phyloP scores from a whole-genome alignment of 2,113 vertebrate genomes.

The Osmerus eperlanus region DNA sequence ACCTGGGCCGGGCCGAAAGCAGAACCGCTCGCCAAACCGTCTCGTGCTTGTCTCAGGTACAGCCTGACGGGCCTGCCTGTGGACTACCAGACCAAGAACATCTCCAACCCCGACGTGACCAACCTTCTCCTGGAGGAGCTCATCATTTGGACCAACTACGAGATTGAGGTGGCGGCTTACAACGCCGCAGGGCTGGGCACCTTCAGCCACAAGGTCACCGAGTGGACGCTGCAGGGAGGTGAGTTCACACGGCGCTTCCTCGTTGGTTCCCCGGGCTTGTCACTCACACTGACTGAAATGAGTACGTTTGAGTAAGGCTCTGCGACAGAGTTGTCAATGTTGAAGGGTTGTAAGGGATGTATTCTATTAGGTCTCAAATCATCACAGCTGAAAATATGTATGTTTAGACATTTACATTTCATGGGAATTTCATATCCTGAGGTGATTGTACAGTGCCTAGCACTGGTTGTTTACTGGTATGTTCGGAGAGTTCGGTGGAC shows the following conservation, averaged over 20 bases:
- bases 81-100: conserved; percentile 97
- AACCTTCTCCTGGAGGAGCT: conserved; percentile 94
- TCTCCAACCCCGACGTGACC: conserved; percentile 87
- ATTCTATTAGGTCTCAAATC: too few species aligned
- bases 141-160: conserved; percentile 99
- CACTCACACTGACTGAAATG: neutral
- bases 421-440: too few species aligned
- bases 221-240: conserved; percentile 1
- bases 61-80: conserved; percentile 93
- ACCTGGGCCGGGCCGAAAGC: too few species aligned
- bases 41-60: conserved; percentile 72
- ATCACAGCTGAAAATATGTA: too few species aligned
- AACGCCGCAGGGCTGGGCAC: conserved; percentile 90
- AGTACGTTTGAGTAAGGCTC: too few species aligned
- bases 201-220: conserved; percentile 90
- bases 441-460: too few species aligned
- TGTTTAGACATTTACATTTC: too few species aligned
- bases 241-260: neutral
- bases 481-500: too few species aligned
- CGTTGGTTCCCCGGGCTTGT: neutral
- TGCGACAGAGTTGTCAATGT: too few species aligned
- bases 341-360: too few species aligned
- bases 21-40: too few species aligned
- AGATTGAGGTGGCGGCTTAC: conserved; percentile 95
- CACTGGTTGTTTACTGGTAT: too few species aligned